These are phyloP conservation scores for Diplosoma virens DNA, from an alignment of 23 tunicate species.

Conservation along the genomic window DNA sequence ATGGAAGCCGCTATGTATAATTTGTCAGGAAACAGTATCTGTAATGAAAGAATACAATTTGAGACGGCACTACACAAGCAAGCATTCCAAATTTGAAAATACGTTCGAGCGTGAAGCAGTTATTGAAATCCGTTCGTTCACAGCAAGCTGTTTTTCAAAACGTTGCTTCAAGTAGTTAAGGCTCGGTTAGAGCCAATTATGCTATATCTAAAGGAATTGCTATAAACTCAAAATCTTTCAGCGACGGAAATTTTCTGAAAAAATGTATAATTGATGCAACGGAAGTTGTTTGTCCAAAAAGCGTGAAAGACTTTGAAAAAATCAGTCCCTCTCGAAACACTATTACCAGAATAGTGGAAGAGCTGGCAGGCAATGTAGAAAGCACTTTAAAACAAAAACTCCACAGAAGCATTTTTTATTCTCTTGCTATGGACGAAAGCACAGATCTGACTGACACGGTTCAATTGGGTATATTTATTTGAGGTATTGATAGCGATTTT, in stretches of 20 bases:
- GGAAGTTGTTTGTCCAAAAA: not conserved
- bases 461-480: not conserved
- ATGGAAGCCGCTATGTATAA: not conserved
- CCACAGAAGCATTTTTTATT: not conserved
- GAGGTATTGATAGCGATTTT: no score
- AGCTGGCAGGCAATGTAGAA: not conserved
- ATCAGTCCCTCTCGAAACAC: not conserved
- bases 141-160: not conserved
- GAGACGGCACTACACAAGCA: not conserved
- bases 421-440: not conserved
- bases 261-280: no score
- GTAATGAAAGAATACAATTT: slow-evolving; percentile 17
- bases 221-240: not conserved
- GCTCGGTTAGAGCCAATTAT: not conserved
- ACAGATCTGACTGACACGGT: slow-evolving; percentile 2
- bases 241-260: not conserved
- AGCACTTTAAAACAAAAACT: not conserved
- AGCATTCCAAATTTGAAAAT: not conserved
- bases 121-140: not conserved
- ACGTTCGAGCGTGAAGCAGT: not conserved
- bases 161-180: not conserved
- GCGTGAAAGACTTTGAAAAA: not conserved
- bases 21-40: slow-evolving; percentile 1
- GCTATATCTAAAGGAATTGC: not conserved
- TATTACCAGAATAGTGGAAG: not conserved